Evolutionary conservation across 2,113 vertebrate species (phyloP).

Genomic region (Oncorhynchus tshawytscha): DNA sequence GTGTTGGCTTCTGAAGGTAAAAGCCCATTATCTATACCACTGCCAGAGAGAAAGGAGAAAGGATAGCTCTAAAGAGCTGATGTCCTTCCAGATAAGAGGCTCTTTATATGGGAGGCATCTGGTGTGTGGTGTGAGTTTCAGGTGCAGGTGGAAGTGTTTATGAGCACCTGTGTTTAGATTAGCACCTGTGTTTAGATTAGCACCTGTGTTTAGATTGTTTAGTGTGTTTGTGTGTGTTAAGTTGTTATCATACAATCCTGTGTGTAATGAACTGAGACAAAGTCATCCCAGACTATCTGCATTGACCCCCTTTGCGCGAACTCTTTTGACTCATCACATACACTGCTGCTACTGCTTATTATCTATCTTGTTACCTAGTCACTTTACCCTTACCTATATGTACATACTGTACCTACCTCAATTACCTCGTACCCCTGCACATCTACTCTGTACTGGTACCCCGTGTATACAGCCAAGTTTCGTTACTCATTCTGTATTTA

Average conservation of each 20-base stretch:
- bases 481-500: too few species aligned
- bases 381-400: too few species aligned
- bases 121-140: neutral
- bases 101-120: neutral
- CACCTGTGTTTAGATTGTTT: neutral
- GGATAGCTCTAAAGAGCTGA: neutral
- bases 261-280: slow-evolving; percentile 8
- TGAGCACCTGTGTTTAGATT: neutral
- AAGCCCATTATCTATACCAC: neutral
- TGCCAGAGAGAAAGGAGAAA: neutral
- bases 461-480: too few species aligned
- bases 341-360: too few species aligned
- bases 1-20: neutral
- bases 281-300: neutral
- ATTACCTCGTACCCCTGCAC: neutral
- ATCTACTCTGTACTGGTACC: too few species aligned
- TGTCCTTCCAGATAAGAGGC: slow-evolving; percentile 2
- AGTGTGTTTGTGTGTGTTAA: neutral
- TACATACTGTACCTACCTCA: too few species aligned
- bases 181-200: neutral
- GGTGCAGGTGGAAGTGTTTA: neutral
- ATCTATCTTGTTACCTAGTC: too few species aligned
- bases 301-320: too few species aligned
- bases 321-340: too few species aligned
- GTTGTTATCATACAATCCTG: neutral